phyloP scores from a whole-genome alignment of 1,140 invertebrate species.

The Sipha flava region DNA sequence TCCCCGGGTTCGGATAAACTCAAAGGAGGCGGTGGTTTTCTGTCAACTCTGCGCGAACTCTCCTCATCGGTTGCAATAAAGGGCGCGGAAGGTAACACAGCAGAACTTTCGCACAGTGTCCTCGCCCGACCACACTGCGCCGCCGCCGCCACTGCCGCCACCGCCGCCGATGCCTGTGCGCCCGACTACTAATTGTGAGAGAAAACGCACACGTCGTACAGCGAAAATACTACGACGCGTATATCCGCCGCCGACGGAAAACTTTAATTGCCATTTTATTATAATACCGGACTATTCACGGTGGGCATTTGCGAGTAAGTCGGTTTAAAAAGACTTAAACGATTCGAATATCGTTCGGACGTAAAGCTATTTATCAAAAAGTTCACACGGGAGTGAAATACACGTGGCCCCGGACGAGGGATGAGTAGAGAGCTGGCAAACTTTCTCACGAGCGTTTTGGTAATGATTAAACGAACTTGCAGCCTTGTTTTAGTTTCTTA shows the following conservation, averaged over 20 bases:
- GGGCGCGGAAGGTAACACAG: not conserved
- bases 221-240: not conserved
- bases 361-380: conserved; percentile 32
- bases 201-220: conserved; percentile 20
- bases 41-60: conserved; percentile 21
- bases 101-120: conserved; percentile 15
- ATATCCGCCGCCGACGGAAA: not conserved
- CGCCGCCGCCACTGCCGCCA: not conserved
- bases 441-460: conserved; percentile 16
- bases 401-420: too few species aligned
- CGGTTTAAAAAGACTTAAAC: conserved; percentile 27
- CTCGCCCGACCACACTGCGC: not conserved
- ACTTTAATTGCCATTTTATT: not conserved
- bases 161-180: not conserved
- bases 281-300: not conserved
- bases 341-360: conserved; percentile 25
- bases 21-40: conserved; percentile 19
- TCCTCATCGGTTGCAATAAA: not conserved
- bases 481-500: conserved; percentile 23
- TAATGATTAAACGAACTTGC: conserved; percentile 30
- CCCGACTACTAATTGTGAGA: conserved; percentile 15
- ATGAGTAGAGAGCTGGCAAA: conserved; percentile 5
- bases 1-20: conserved; percentile 15
- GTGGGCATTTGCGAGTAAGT: not conserved
- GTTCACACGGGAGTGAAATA: not conserved